These are phyloP conservation scores for Sebastes flavidus DNA, from an alignment of 2,797 vertebrate species.

Conservation along the genomic window DNA sequence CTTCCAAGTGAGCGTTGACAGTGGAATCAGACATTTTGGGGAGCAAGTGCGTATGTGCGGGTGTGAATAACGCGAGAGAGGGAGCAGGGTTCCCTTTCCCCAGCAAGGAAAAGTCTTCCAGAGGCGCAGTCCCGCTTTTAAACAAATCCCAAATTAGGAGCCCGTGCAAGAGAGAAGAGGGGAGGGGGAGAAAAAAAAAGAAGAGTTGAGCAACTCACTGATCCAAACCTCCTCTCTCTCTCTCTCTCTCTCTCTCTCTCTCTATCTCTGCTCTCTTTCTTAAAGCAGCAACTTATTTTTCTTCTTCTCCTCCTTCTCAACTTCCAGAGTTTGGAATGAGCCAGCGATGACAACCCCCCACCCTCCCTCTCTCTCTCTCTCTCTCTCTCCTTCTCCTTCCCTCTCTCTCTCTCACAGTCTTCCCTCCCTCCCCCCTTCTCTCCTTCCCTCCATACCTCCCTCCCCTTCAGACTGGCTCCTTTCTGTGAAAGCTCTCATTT, in stretches of 20 bases:
- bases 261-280: constrained; percentile 59
- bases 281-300: constrained; percentile 79
- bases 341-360: constrained; percentile 75
- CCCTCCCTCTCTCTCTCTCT: constrained; percentile 30
- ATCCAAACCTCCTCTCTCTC: constrained; percentile 67
- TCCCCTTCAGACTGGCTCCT: constrained; percentile 57
- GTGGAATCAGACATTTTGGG: constrained; percentile 93
- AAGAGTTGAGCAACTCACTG: constrained; percentile 60
- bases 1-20: constrained; percentile 97
- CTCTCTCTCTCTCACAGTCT: constrained; percentile 26
- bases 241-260: constrained; percentile 60
- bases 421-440: constrained; percentile 45
- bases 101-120: constrained; percentile 80
- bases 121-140: constrained; percentile 75
- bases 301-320: constrained; percentile 73
- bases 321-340: constrained; percentile 81
- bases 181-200: constrained; percentile 24
- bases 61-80: constrained; percentile 48
- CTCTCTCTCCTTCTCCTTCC: constrained; percentile 29
- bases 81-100: constrained; percentile 78
- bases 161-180: constrained; percentile 53
- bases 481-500: constrained; percentile 62
- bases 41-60: constrained; percentile 43
- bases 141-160: constrained; percentile 89
- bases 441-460: constrained; percentile 46